Conservation (phyloP, 2,113 vertebrate genomes). For the Callaeas wilsoni region DNA sequence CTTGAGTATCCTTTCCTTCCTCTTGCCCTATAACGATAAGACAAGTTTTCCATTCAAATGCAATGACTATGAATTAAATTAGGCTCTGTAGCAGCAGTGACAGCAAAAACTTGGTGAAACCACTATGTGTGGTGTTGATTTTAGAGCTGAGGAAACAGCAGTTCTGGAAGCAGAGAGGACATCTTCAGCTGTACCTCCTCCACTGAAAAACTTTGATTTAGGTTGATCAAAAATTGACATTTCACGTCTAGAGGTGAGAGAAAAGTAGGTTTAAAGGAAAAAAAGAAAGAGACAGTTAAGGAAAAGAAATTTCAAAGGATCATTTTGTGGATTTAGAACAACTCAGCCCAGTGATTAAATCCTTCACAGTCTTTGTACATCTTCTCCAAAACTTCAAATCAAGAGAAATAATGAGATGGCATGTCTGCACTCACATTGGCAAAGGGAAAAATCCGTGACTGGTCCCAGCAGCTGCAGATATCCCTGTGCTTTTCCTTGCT, state of each 20-base stretch:
- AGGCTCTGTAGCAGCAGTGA: not conserved
- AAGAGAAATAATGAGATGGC: not conserved
- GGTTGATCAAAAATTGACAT: conserved; percentile 67
- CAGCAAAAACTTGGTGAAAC: not conserved
- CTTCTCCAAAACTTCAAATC: not conserved
- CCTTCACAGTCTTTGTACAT: not conserved
- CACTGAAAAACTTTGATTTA: conserved; percentile 48
- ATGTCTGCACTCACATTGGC: not conserved
- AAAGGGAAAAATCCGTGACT: not conserved
- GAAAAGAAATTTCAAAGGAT: conserved; percentile 69
- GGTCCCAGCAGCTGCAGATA: not conserved
- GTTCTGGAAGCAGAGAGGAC: not conserved
- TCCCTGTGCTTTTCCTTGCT: not conserved
- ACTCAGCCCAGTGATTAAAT: not conserved
- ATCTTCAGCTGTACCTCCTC: not conserved
- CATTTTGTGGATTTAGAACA: conserved; percentile 12
- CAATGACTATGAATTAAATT: not conserved
- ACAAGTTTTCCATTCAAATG: not conserved
- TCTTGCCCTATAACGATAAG: not conserved
- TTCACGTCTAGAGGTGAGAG: conserved; percentile 57
- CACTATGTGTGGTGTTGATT: not conserved
- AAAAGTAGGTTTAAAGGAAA: not conserved
- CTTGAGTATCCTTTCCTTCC: not conserved
- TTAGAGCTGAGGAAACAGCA: not conserved
- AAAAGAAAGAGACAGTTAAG: not conserved